These are phyloP conservation scores for Euzetes globulus DNA, from an alignment of 2,888 invertebrate genomes.

Conservation along the genomic window DNA sequence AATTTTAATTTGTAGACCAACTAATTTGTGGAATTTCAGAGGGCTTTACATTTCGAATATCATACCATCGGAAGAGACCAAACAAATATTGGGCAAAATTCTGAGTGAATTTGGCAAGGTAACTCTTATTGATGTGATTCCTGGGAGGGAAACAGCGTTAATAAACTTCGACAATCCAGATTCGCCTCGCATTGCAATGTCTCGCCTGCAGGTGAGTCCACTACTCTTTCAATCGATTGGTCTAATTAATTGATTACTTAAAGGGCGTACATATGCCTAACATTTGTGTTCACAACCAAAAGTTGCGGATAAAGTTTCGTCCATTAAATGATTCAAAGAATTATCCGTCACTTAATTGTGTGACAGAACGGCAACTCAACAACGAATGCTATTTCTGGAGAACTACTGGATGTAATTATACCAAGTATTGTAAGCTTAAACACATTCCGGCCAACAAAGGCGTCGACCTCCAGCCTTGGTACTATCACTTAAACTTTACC, in stretches of 20 bases:
- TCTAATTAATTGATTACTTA: neutral
- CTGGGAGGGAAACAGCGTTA: neutral
- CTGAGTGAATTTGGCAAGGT: neutral
- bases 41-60: neutral
- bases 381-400: conserved; percentile 52
- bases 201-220: neutral
- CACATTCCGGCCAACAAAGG: conserved; percentile 49
- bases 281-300: neutral
- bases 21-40: neutral
- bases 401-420: conserved; percentile 50
- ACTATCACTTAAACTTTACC: neutral
- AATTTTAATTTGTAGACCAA: neutral
- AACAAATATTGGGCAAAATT: neutral
- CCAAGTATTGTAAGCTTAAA: conserved; percentile 48
- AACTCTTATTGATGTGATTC: neutral
- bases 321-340: neutral
- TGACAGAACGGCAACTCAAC: neutral
- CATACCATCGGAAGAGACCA: neutral
- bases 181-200: neutral
- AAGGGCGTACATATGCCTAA: neutral
- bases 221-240: neutral
- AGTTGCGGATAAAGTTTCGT: neutral
- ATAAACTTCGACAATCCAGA: neutral
- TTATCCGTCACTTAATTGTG: neutral
- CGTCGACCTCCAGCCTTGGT: conserved; percentile 50